Percentiles rank a stretch among this genome's conserved stretches.
These are phyloP conservation scores for Panagrolaimus sp. DNA, from an alignment of 1,140 invertebrate genomes.

Conservation along the genomic window DNA sequence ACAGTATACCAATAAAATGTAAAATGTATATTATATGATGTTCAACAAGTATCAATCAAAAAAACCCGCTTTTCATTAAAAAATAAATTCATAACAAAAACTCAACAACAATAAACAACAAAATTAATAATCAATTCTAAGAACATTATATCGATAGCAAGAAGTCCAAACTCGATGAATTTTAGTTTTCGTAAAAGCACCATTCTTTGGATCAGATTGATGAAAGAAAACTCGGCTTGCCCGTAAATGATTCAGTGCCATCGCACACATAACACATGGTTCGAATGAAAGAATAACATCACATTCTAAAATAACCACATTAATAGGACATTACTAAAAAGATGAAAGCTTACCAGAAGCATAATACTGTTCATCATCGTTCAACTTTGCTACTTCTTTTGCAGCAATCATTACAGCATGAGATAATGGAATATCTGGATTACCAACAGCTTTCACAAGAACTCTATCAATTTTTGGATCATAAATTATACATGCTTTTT, in stretches of 20 bases:
- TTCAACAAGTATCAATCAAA: no score
- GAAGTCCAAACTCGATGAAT: neutral
- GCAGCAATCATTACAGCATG: neutral
- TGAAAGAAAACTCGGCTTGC: neutral
- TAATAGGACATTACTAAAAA: no score
- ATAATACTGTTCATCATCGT: neutral
- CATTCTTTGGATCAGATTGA: neutral
- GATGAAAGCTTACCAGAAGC: neutral
- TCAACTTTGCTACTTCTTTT: neutral
- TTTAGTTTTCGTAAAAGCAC: neutral
- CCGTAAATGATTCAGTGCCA: neutral
- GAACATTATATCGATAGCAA: neutral
- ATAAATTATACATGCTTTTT: neutral
- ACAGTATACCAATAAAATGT: no score
- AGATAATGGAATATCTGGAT: neutral
- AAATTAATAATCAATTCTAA: neutral
- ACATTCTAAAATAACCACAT: neutral
- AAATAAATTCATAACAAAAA: neutral
- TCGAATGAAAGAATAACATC: constrained; percentile 9
- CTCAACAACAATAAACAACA: neutral
- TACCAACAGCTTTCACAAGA: neutral
- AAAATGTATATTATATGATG: no score
- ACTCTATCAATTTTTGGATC: neutral
- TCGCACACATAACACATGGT: constrained; percentile 7
- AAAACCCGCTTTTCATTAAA: no score